Evolutionary conservation across 2,113 vertebrate species (phyloP).

Genomic region (Scortum barcoo): DNA sequence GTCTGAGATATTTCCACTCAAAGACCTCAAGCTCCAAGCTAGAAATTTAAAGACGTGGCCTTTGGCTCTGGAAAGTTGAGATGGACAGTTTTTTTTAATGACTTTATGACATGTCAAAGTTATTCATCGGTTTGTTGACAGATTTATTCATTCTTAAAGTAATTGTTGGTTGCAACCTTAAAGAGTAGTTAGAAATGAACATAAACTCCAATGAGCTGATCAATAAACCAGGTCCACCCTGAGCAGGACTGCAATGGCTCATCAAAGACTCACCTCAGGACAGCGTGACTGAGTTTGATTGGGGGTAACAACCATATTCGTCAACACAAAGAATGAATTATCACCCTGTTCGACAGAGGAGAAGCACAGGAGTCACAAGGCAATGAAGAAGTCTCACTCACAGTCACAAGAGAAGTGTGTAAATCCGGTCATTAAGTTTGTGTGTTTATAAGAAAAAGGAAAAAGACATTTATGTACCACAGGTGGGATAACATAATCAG

Average conservation of each 20-base stretch:
- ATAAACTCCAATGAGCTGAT: background rate
- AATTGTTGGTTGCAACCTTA: background rate
- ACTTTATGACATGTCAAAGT: background rate
- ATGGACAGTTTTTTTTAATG: background rate
- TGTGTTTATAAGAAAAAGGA: background rate
- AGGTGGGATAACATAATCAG: constrained; percentile 91
- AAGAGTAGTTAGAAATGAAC: background rate
- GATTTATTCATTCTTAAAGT: background rate
- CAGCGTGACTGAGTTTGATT: constrained; percentile 64
- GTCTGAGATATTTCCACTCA: too few relatives aligned
- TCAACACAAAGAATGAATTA: constrained; percentile 71
- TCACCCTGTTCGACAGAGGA: constrained; percentile 53
- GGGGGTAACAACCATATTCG: constrained; percentile 63
- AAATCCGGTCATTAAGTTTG: background rate
- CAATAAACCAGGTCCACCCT: background rate
- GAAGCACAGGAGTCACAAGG: background rate
- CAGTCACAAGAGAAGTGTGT: too few relatives aligned
- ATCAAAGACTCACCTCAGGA: constrained; percentile 57
- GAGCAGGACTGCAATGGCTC: too few relatives aligned
- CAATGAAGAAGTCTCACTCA: background rate
- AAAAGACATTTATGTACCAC: constrained; percentile 82
- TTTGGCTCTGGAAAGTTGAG: too few relatives aligned
- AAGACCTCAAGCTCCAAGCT: too few relatives aligned
- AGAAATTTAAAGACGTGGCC: too few relatives aligned
- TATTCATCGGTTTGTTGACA: background rate